Conservation (phyloP, 23 tunicate genomes). For the Trididemnum miniatum region DNA sequence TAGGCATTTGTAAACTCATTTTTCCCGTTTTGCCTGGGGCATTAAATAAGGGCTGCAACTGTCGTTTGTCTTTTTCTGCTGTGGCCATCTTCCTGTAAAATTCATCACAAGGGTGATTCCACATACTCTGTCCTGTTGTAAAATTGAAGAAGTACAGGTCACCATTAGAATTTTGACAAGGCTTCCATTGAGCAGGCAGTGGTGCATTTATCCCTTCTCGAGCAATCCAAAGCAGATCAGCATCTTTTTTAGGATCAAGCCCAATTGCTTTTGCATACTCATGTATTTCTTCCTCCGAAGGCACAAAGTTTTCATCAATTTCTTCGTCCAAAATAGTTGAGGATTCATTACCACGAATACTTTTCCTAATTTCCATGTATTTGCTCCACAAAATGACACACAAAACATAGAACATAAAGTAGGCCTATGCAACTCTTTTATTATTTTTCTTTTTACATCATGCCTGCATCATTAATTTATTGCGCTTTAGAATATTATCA, state of each 20-base stretch:
- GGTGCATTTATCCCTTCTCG: slow-evolving; percentile 93
- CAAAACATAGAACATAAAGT: no score
- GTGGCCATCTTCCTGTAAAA: slow-evolving; percentile 71
- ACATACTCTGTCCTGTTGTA: slow-evolving; percentile 80
- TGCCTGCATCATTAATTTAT: no score
- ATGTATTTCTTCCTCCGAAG: slow-evolving; percentile 76
- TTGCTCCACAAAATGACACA: no score
- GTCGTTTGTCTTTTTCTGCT: slow-evolving; percentile 62
- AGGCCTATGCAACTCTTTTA: no score
- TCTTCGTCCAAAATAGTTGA: slow-evolving; percentile 82
- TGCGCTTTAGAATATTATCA: no score
- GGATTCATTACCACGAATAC: no score
- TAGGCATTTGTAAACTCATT: no score
- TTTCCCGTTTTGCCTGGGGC: no score
- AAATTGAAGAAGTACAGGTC: slow-evolving; percentile 94
- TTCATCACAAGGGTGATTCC: slow-evolving; percentile 98
- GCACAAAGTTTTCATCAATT: slow-evolving; percentile 82
- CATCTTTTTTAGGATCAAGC: slow-evolving; percentile 71
- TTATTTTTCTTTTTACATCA: no score
- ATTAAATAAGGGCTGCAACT: not conserved
- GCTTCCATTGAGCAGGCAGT: slow-evolving; percentile 83
- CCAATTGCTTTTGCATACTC: slow-evolving; percentile 92
- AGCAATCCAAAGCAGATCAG: slow-evolving; percentile 81
- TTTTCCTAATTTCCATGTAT: no score
- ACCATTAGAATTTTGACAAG: slow-evolving; percentile 77